These are phyloP conservation scores for pig (Sus scrofa) DNA, from an alignment of 2,113 vertebrate species.

Conservation along the genomic window T2T-Sscrofa CM000822.6:36143501-36144000, in stretches of 20 bases:
- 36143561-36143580: background rate
- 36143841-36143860: background rate
- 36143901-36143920: background rate
- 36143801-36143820: background rate
- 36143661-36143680: background rate
- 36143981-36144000: background rate
- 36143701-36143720: background rate
- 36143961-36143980: background rate
- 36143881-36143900: background rate
- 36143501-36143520: background rate
- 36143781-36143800: background rate
- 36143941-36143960: background rate
- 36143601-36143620: background rate
- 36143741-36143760: background rate
- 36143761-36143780: background rate
- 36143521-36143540: background rate
- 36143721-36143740: background rate
- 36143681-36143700: background rate
- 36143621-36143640: background rate
- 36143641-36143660: background rate
- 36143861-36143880: background rate
- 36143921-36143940: background rate
- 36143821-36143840: background rate
- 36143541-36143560: background rate
- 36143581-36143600: background rate